These are phyloP conservation scores for Calidris pygmaea DNA, from an alignment of 2,113 vertebrate genomes.

Conservation along the genomic window DNA sequence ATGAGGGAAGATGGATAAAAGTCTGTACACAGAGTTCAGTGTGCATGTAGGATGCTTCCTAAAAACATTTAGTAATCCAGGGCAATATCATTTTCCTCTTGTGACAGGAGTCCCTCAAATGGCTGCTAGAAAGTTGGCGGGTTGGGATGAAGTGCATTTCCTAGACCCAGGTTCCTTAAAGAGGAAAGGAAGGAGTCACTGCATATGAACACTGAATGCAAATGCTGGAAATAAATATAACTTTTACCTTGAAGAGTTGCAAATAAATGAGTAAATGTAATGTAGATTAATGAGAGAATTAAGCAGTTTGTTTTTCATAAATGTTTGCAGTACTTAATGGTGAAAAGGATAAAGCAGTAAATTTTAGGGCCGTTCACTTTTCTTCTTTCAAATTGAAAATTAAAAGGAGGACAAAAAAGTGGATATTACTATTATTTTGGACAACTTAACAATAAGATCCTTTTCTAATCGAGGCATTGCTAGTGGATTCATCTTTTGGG, in stretches of 20 bases:
- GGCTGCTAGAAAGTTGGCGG: not conserved
- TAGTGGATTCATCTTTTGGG: slow-evolving; percentile 29
- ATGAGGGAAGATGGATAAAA: slow-evolving; percentile 1
- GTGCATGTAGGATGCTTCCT: not conserved
- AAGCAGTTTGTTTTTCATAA: not conserved
- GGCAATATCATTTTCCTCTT: not conserved
- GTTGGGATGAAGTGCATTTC: not conserved
- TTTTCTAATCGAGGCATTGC: not conserved
- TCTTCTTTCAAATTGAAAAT: not conserved
- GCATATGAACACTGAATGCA: not conserved
- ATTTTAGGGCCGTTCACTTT: not conserved
- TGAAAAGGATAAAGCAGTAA: not conserved
- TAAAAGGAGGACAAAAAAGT: not conserved
- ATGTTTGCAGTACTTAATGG: not conserved
- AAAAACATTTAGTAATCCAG: not conserved
- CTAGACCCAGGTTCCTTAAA: not conserved
- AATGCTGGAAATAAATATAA: not conserved
- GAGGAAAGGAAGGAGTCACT: not conserved
- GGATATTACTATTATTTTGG: not conserved
- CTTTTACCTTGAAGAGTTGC: not conserved
- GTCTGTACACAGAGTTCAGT: not conserved
- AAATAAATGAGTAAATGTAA: not conserved
- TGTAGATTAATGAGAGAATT: not conserved
- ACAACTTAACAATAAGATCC: not conserved
- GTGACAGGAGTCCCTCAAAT: not conserved